phyloP scores from a whole-genome alignment of 2,888 invertebrate species.

The Polietes domitor region DNA sequence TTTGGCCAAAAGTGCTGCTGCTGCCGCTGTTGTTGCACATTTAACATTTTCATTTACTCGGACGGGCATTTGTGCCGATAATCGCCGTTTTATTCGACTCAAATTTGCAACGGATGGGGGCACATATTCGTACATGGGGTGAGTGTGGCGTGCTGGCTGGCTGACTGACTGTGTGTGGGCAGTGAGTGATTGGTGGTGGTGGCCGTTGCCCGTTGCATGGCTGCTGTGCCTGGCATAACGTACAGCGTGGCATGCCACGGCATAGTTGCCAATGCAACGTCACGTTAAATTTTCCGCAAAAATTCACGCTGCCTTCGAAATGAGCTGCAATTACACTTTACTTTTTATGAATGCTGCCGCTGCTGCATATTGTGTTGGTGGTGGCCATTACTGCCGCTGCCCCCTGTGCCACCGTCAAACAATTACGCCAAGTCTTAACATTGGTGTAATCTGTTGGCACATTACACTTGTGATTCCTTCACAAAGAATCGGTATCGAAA shows the following conservation, averaged over 20 bases:
- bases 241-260: conserved; percentile 47
- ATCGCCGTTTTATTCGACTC: conserved; percentile 53
- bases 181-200: conserved; percentile 15
- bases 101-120: conserved; percentile 2
- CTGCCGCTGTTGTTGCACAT: background rate
- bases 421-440: background rate
- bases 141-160: background rate
- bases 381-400: background rate
- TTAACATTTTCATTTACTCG: conserved; percentile 30
- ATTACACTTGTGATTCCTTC: background rate
- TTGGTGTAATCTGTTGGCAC: background rate
- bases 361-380: background rate
- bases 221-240: conserved; percentile 27
- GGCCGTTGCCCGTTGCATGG: background rate
- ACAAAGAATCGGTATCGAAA: background rate
- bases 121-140: background rate
- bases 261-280: conserved; percentile 56
- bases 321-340: conserved; percentile 52
- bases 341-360: conserved; percentile 8
- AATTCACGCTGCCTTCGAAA: conserved; percentile 67
- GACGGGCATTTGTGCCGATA: conserved; percentile 46
- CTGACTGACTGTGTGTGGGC: conserved; percentile 6
- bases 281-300: conserved; percentile 71
- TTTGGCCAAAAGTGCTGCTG: conserved; percentile 49
- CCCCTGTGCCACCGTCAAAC: conserved; percentile 7